Percentiles rank a stretch among this genome's conserved stretches.
Conservation (phyloP, 2,113 vertebrate genomes). For the Eolophus roseicapilla region DNA sequence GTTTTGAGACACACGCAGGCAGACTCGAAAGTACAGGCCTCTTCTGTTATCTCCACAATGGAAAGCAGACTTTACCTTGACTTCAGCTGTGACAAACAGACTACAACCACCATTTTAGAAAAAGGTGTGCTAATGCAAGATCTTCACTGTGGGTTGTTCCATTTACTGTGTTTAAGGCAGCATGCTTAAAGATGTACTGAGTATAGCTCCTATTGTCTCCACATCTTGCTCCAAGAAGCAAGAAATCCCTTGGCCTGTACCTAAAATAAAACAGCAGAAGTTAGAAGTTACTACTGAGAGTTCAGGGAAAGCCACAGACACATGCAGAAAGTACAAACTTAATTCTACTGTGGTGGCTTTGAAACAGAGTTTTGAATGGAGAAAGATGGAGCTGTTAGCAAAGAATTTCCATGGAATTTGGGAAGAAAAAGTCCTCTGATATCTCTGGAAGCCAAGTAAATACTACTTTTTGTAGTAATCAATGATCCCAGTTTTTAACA, state of each 20-base stretch:
- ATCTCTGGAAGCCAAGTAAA: not conserved
- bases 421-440: not conserved
- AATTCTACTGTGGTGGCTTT: not conserved
- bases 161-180: not conserved
- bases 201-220: not conserved
- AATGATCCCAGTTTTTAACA: not conserved
- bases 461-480: not conserved
- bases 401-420: not conserved
- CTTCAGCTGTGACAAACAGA: not conserved
- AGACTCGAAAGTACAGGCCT: not conserved
- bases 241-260: not conserved
- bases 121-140: not conserved
- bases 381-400: not conserved
- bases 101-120: not conserved
- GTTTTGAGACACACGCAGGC: not conserved
- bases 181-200: not conserved
- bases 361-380: not conserved
- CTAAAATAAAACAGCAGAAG: not conserved
- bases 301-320: not conserved
- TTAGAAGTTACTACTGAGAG: not conserved
- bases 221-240: not conserved
- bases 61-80: not conserved
- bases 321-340: not conserved
- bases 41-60: not conserved
- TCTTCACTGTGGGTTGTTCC: not conserved